Evolutionary conservation across 2,888 invertebrate species (phyloP), one percentile per base, ranked within the genome.

Genomic region (Elysia crispata): DNA sequence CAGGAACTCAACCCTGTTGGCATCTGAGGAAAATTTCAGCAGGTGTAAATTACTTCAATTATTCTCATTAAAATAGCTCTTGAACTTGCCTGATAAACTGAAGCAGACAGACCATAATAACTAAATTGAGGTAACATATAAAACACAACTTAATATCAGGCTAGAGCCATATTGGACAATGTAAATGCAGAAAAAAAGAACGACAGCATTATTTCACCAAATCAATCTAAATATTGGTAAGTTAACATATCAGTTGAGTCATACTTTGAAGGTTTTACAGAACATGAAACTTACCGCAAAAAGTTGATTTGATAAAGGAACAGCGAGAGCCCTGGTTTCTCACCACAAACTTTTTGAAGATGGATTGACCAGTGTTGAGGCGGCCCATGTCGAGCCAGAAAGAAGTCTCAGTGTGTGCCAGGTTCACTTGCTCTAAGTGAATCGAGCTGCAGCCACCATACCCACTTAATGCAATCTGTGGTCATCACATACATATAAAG

Each of bases 391-490:
- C 69, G 33, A 79, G 57, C 69, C 54, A 67, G 30, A 8, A 28
- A 3, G 60, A 60, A 23, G n/a, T 23, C 6, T 60, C 74, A 1
- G 23, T 28, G 13, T 75, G 15, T 6, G 57, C 13, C 25, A 54
- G 28, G 25, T n/a, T 67, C 18, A 79, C 57, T 8, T 60, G 20
- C 18, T 54, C 64, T 15, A 79, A 18, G 28, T 66, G 3, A 6
- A 79, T 23, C 23, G 20, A 15, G 54, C 79, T 79, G 31, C 33
- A n/a, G 30, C 80, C 80, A 30, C 80, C 80, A 70, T 80, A 80
- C 1, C 80, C 80, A n/a, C 23, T 33, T 11, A 76, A 3, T 6
- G 76, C 76, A 57, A 79, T 75, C 79, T 79, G 75, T 30, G 1
- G 8, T 8, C 20, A 60, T 15, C 60, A 60, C 60, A 60, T 18